Conservation (phyloP, 2,797 vertebrate species). For the Acridotheres tristis region DNA sequence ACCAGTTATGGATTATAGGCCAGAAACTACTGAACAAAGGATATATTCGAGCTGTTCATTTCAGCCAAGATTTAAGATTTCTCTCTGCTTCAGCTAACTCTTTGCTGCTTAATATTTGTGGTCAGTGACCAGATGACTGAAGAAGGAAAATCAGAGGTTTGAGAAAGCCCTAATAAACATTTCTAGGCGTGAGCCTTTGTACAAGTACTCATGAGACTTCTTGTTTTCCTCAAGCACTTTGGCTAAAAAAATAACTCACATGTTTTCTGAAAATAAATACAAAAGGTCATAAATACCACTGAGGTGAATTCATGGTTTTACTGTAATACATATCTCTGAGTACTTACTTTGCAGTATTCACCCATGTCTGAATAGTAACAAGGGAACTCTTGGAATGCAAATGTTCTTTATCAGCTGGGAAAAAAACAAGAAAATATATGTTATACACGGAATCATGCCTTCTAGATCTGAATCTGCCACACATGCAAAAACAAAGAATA, state of each 20-base stretch:
- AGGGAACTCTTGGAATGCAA: constrained; percentile 47
- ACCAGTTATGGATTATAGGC: background rate
- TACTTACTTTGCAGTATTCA: constrained; percentile 33
- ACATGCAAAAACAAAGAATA: background rate
- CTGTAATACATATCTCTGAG: constrained; percentile 33
- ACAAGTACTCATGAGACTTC: constrained; percentile 28
- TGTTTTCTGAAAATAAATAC: constrained; percentile 62
- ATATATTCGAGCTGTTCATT: background rate
- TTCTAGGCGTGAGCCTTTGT: constrained; percentile 44
- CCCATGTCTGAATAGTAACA: constrained; percentile 53
- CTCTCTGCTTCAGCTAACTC: background rate
- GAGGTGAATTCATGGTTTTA: constrained; percentile 62
- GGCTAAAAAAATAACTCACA: constrained; percentile 33
- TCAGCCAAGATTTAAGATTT: constrained; percentile 3
- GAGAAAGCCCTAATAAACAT: constrained; percentile 30
- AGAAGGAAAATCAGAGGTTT: constrained; percentile 28
- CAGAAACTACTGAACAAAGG: background rate
- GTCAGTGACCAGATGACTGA: constrained; percentile 13
- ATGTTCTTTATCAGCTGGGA: constrained; percentile 23
- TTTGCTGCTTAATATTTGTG: constrained; percentile 18
- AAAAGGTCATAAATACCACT: constrained; percentile 63
- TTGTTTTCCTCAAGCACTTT: constrained; percentile 49
- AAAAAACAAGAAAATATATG: background rate
- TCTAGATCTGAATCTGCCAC: constrained; percentile 21
- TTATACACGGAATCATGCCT: background rate